Evolutionary conservation across 1,140 invertebrate species (phyloP).

Genomic region (Lepidotrigona ventralis): DNA sequence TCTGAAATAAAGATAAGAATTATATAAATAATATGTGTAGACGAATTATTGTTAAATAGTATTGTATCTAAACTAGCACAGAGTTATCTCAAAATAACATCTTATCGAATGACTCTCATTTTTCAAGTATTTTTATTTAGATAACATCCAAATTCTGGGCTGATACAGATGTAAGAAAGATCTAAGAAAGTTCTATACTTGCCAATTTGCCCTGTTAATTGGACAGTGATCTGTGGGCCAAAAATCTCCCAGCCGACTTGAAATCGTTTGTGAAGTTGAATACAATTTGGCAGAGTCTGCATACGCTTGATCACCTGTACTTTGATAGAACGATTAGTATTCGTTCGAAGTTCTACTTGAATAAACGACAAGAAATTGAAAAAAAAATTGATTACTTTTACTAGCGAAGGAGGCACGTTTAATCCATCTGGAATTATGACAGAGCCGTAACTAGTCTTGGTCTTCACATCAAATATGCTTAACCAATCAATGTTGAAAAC

Average conservation of each 20-base stretch:
- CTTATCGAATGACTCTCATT: background rate
- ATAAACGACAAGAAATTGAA: constrained; percentile 22
- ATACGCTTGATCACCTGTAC: constrained; percentile 76
- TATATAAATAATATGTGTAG: too few relatives aligned
- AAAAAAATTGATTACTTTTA: constrained; percentile 80
- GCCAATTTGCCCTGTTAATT: constrained; percentile 90
- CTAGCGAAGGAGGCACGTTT: constrained; percentile 91
- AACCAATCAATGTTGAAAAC: constrained; percentile 93
- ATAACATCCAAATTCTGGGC: background rate
- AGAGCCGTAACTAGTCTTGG: constrained; percentile 87
- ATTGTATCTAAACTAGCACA: background rate
- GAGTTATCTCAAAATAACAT: too few relatives aligned
- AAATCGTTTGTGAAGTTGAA: constrained; percentile 90
- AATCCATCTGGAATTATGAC: constrained; percentile 89
- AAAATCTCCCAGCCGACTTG: constrained; percentile 95
- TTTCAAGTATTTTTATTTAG: background rate
- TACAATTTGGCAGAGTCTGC: constrained; percentile 88
- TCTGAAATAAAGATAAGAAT: too few relatives aligned
- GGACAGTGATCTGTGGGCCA: constrained; percentile 92
- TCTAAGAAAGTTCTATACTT: constrained; percentile 44
- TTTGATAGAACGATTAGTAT: constrained; percentile 20
- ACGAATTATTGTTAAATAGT: too few relatives aligned
- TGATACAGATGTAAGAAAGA: background rate
- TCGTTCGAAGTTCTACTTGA: background rate
- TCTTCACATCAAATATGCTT: constrained; percentile 88